A percentile compares a stretch with the other conserved stretches of the same genome.
Conservation (phyloP, 2,113 vertebrate species). For the Syrrhaptes paradoxus region DNA sequence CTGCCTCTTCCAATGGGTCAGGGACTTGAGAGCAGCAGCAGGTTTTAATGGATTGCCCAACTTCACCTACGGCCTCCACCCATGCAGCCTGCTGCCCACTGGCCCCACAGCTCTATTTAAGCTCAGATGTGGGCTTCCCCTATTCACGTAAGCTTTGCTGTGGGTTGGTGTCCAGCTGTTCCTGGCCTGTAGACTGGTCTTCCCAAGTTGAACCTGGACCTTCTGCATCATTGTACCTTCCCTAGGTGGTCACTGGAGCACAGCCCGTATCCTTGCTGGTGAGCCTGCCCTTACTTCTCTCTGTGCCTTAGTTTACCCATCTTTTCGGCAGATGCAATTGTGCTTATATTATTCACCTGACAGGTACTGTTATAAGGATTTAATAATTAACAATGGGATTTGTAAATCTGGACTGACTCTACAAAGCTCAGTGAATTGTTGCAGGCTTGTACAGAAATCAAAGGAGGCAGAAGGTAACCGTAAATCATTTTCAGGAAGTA, state of each 20-base stretch:
- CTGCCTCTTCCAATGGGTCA: not conserved
- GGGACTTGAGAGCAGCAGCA: not conserved
- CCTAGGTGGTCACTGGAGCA: too few relatives aligned
- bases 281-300: not conserved
- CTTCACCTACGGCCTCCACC: not conserved
- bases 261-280: fast-evolving
- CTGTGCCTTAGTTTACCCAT: slow-evolving; percentile 3
- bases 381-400: slow-evolving; percentile 29
- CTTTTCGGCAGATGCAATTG: not conserved
- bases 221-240: not conserved
- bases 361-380: not conserved
- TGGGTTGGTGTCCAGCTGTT: not conserved
- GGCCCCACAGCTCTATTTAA: not conserved
- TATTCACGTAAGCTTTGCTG: fast-evolving
- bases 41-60: not conserved
- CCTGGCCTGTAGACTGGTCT: not conserved
- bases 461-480: slow-evolving; percentile 13
- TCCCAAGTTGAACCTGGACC: not conserved
- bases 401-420: not conserved
- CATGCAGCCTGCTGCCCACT: not conserved
- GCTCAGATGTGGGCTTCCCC: fast-evolving
- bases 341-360: not conserved
- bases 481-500: slow-evolving; percentile 35
- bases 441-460: not conserved
- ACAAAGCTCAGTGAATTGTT: not conserved